Conservation (phyloP, 2,797 vertebrate species). For the Poliocrania exsul region DNA sequence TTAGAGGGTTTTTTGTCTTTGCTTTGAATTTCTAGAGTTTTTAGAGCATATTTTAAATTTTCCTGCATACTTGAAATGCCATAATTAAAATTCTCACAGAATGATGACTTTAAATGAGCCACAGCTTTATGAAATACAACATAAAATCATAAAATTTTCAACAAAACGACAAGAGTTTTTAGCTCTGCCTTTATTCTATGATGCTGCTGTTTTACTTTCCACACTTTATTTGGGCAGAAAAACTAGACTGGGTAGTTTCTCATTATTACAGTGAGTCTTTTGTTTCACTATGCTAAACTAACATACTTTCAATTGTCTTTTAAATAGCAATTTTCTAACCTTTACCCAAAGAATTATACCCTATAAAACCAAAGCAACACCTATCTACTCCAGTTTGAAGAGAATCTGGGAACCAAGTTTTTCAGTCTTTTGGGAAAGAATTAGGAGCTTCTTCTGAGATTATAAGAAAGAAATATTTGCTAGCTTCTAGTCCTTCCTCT, state of each 20-base stretch:
- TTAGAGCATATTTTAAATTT: background rate
- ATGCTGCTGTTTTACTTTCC: background rate
- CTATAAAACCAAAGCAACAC: background rate
- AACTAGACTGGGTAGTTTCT: background rate
- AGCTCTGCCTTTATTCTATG: background rate
- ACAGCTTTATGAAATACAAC: background rate
- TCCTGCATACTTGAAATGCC: background rate
- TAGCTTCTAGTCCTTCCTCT: background rate
- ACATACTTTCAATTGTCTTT: background rate
- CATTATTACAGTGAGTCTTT: background rate
- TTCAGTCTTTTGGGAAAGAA: background rate
- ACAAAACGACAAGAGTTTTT: background rate
- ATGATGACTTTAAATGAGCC: background rate
- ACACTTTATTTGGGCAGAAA: background rate
- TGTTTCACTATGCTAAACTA: background rate
- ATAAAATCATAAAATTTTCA: background rate
- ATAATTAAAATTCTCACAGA: background rate
- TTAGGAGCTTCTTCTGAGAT: background rate
- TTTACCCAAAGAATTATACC: background rate
- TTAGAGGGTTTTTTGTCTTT: background rate
- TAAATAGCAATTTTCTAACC: background rate
- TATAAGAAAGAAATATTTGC: background rate
- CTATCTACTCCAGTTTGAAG: background rate
- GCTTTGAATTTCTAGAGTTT: background rate
- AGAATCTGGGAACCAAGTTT: background rate